Base-by-base conservation (phyloP, 2,797 vertebrate species). In the Pelochelys cantorii region DNA sequence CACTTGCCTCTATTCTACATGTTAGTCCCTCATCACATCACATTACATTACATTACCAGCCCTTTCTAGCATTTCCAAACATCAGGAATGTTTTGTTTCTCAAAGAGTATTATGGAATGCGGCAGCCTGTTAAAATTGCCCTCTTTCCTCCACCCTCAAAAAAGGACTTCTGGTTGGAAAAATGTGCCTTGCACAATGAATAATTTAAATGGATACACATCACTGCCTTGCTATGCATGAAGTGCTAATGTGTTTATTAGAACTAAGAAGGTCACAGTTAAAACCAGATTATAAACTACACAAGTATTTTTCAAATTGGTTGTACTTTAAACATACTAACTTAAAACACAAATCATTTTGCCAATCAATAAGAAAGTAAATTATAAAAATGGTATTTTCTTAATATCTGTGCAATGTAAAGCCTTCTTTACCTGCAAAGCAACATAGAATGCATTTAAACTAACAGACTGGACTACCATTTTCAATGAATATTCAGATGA, bases 311-410 rank as follows among this genome's bases (percentile, higher is more conserved):
- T 79, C 93, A 52, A 87, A 48, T 62, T 84, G 75, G 29, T 77
- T 11, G 1, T 18, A 57, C 37, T 91, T 93, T 95, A 95, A 90
- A 94, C 68, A 91, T 0, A 17, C 34, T 52, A 91, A 90, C 77
- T 83, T 83, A 89, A 94, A 94, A 74, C 54, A 48, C 3, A 90
- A 65, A 89, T 93, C 2, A 57, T 90, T 93, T 86, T 90, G 65
- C 53, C 34, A 91, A 84, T 93, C 88, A 94, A 42, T 7, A 37
- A 42, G 80, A 68, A 94, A 6, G 75, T 82, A 93, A 90, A 85
- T 92, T 52, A 94, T 57, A 91, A 90, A 29, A 95, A 90, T 31
- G 81, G 62, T 34, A 25, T 79, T 85, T 91, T 95, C 81, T 90
- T 57, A 82, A 71, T 27, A 22, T 68, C 31, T 87, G 57, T 80